Base-by-base conservation (phyloP, 2,113 vertebrate genomes). In the Stigmatopora argus region DNA sequence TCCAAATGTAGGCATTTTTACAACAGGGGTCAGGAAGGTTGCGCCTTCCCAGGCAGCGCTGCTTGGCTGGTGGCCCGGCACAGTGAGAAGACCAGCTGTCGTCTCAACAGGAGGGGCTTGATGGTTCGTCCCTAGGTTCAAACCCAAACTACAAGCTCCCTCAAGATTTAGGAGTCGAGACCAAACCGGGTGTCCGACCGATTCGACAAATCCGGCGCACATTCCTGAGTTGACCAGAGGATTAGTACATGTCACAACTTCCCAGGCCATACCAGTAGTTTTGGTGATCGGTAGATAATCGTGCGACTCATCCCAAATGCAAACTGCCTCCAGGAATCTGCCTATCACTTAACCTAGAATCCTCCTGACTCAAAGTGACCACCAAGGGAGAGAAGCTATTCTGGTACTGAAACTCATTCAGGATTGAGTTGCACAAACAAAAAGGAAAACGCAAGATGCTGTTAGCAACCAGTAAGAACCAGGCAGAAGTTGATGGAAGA, bases 1-100 rank as follows among this genome's bases (percentile, higher is more conserved):
- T 82, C 80, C 83, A 87, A 86, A 89, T 81, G 84, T 57, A 82
- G 86, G 81, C 82, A 85, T 86, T 84, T 89, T 86, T 86, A 87
- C 77, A 77, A 57, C 6, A 38, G 75, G 41, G 75, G 80, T 81
- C 75, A 52, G 31, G 41, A 57, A 75, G 67, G 67, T 74, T 67
- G 46, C 18, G 68, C 41, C 67, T 81, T 78, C 78, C 69, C 78
- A 71, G 70, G 70, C 69, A 72, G 69, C 70, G 49, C 4, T 57
- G 71, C 84, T 78, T 49, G 67, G 78, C 74, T 81, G 87, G 85
- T 87, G 86, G 86, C 70, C 81, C 17, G 64, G 72, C 55, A 15
- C 62, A 59, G 58, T n/a, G 68, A 68, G 57, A 69, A 65, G 67
- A 61, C 86, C 87, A 87, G 84, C 84, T 85, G 86, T 75, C 67